Base-by-base conservation (phyloP, 30 jellyfish, hydroid and myxozoan genomes). In the Turritopsis dohrnii region DNA sequence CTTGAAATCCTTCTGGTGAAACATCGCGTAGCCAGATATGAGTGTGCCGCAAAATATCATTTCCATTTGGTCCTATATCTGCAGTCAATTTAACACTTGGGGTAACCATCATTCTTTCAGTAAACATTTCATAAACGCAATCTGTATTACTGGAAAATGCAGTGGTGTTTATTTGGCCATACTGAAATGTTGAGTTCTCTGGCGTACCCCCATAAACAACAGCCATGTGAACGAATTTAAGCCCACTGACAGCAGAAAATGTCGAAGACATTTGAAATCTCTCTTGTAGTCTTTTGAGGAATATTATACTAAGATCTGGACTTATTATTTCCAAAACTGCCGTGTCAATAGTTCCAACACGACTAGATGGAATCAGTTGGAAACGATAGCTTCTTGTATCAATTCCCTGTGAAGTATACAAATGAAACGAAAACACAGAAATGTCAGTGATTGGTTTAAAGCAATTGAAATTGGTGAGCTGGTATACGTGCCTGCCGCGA, bases 1-100 rank as follows among this genome's bases (percentile, higher is more conserved):
- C 81, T 22, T 31, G 25, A 60, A 80, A 80, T 16, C 87, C 87
- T 27, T 65, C 28, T 13, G 3, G 17, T 1, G 87, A 24, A 3
- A 53, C 83, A 26, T 80, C 54, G 16, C 60, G 26, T 29, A 80
- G 20, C 87, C 87, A 80, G 18, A 60, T 7, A 69, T 69, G 22
- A 19, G 77, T 21, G 1, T 69, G 77, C 9, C 77, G 77, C 22
- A 27, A 23, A 69, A 27, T 23, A 69, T 69, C 31, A 19, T 69
- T n/a, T 7, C 0, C 17, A 8, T 69, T 69, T n/a, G 0, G 28
- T 69, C 77, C 77, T 0, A 69, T 69, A 27, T 69, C 77, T 0
- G 22, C 77, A 27, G 77, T 69, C 30, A 69, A 21, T 69, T 69
- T 69, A 8, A 69, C 19, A 69, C 31, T 69, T 69, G 77, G 77